Base-by-base conservation (phyloP, 2,797 vertebrate species). In the Aulostomus chinensis region DNA sequence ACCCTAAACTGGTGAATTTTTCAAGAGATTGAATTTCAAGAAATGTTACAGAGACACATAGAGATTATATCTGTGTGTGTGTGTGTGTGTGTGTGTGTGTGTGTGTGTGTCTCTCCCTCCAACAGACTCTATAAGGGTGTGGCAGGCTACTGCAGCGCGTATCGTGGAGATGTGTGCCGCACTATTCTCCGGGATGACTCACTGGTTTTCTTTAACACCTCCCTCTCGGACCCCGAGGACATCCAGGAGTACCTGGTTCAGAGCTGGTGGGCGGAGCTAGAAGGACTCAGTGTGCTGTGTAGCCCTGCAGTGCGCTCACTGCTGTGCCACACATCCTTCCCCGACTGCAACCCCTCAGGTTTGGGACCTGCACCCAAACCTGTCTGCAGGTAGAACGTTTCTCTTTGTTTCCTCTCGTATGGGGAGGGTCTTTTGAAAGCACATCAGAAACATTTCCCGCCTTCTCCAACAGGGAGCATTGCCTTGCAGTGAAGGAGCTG, bases 131-230 rank as follows among this genome's bases (percentile, higher is more conserved):
- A 95, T 68, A 95, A 93, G 78, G 92, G 94, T 20, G 84, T 86
- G 0, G 7, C 90, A 36, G 96, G 96, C 16, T 98, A 96, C 88
- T 98, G 96, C 76, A 92, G 92, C 38, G 92, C 90, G 0, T 98
- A 99, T 72, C 89, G 90, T 50, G 95, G 97, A 34, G 93, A 96
- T 7, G 87, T 92, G 47, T 99, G 97, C 41, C 86, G 82, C 20
- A 33, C 64, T 4, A 45, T 92, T 13, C 86, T 98, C 69, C 84
- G 16, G 0, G 91, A 83, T 6, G 90, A 93, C 6, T 73, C 86
- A 4, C 91, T 97, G 71, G 92, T 99, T 63, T 98, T 98, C 89
- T 97, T 96, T 73, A 98, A 98, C 82, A 88, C 92, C 47, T 95
- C 95, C 34, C 88, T 93, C 22, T 66, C 78, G 12, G 92, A 97